Conservation (phyloP, 2,113 vertebrate species). For the Trachemys scripta region DNA sequence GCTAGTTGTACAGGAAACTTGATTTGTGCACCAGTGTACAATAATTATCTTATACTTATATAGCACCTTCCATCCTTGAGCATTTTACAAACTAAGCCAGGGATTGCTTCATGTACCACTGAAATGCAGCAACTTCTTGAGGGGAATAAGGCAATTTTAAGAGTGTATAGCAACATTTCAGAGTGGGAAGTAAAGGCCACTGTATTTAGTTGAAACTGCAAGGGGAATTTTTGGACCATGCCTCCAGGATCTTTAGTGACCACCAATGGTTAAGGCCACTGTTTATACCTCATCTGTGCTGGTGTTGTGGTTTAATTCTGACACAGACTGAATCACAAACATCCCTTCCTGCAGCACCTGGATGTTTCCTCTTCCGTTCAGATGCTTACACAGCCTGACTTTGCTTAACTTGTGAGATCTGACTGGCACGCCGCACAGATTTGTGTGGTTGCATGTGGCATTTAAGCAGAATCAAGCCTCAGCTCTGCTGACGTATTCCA, state of each 20-base stretch:
- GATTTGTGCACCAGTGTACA: not conserved
- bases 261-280: not conserved
- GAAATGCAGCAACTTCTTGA: not conserved
- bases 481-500: not conserved
- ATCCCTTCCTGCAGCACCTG: not conserved
- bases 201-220: not conserved
- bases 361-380: not conserved
- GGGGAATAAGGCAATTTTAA: not conserved
- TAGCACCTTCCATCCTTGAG: not conserved
- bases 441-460: not conserved
- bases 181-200: not conserved
- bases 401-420: accelerated
- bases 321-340: slow-evolving; percentile 1
- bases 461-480: not conserved
- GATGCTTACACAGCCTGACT: not conserved
- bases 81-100: not conserved
- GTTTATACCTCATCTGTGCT: not conserved
- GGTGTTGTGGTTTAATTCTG: not conserved
- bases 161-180: not conserved
- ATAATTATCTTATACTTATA: not conserved
- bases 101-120: not conserved
- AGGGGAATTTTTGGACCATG: not conserved
- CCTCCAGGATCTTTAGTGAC: not conserved
- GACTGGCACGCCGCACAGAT: not conserved
- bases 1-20: not conserved